phyloP scores from a whole-genome alignment of 2,113 vertebrate species.

The Salvelinus namaycush region DNA sequence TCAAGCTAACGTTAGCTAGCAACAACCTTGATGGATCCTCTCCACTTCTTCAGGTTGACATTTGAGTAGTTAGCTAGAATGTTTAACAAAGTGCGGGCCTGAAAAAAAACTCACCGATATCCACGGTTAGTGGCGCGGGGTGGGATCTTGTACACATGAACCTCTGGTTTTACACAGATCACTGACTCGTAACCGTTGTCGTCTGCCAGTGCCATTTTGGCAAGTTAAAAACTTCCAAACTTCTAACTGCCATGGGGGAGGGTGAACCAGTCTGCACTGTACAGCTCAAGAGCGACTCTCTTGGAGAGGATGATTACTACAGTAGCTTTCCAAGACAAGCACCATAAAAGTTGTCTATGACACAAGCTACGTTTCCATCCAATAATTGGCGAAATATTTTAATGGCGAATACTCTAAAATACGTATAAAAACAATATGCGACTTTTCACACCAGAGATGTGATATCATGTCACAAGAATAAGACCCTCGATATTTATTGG shows the following conservation, averaged over 20 bases:
- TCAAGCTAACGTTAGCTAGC: too few species aligned
- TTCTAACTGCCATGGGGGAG: neutral
- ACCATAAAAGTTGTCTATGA: too few species aligned
- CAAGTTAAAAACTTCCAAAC: conserved; percentile 29
- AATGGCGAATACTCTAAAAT: too few species aligned
- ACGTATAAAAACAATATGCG: too few species aligned
- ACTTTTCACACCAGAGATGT: too few species aligned
- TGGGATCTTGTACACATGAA: conserved; percentile 91
- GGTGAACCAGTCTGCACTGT: neutral
- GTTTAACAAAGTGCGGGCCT: neutral
- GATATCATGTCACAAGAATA: too few species aligned
- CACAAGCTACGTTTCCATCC: too few species aligned
- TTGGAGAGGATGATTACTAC: neutral
- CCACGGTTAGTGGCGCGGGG: conserved; percentile 92
- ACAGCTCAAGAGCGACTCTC: neutral
- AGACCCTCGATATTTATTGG: too few species aligned
- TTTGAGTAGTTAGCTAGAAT: neutral
- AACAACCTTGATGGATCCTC: neutral
- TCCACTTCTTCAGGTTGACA: neutral
- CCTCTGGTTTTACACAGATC: conserved; percentile 90
- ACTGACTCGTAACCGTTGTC: conserved; percentile 85
- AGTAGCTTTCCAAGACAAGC: too few species aligned
- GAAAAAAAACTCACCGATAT: conserved; percentile 78
- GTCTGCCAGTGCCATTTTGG: conserved; percentile 81
- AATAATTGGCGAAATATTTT: too few species aligned